These are phyloP conservation scores for Octonoba sinensis DNA, from an alignment of 2,888 invertebrate species.

Conservation along the genomic window DNA sequence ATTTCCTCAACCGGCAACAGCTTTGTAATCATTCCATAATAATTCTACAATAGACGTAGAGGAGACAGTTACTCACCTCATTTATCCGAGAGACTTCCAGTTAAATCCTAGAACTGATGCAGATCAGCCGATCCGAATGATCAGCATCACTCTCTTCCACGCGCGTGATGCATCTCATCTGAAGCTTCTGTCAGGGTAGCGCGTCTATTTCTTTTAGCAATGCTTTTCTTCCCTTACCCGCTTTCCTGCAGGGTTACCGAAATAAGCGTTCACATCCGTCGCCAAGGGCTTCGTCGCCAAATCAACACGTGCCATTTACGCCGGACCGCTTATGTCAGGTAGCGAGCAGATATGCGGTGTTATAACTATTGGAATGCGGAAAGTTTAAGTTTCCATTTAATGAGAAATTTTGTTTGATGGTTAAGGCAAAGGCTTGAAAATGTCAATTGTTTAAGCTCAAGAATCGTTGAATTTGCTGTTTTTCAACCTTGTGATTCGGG, in stretches of 20 bases:
- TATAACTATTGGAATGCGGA: conserved; percentile 5
- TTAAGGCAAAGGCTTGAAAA: no score
- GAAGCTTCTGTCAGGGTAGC: conserved; percentile 26
- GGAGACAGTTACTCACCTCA: neutral
- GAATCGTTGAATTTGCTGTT: no score
- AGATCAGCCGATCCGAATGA: neutral
- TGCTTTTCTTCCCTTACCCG: conserved; percentile 12
- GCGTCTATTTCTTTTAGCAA: conserved; percentile 24
- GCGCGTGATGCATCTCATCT: conserved; percentile 12
- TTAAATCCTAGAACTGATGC: neutral
- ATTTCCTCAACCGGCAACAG: neutral
- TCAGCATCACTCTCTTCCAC: neutral
- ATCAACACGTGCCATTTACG: conserved; percentile 9
- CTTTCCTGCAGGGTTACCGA: conserved; percentile 30
- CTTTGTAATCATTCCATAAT: neutral
- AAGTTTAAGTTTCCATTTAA: no score
- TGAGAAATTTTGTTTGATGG: no score
- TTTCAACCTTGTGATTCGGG: no score
- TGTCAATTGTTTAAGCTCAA: no score
- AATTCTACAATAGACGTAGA: neutral
- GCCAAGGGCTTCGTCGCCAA: conserved; percentile 41
- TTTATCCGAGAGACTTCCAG: conserved; percentile 3
- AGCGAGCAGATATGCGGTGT: neutral
- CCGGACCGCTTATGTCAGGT: neutral
- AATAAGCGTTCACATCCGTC: neutral